These are phyloP conservation scores for Steinernema carpocapsae DNA, from an alignment of 2,888 invertebrate species.

Conservation along the genomic window DNA sequence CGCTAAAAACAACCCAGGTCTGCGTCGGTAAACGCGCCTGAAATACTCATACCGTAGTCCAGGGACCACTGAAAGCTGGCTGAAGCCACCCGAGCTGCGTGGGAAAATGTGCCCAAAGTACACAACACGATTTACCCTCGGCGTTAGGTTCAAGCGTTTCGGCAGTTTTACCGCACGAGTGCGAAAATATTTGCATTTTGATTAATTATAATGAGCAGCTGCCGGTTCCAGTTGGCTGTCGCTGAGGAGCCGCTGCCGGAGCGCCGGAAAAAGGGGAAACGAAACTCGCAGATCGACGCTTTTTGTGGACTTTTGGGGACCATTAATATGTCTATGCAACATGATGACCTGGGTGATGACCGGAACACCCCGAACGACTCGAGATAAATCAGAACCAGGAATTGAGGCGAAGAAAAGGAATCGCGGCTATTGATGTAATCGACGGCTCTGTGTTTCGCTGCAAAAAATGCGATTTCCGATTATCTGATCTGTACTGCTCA, in stretches of 20 bases:
- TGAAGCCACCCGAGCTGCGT: background rate
- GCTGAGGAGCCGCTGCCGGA: background rate
- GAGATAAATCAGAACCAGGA: slow-evolving; percentile 15
- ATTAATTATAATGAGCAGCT: slow-evolving; percentile 31
- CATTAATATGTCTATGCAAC: slow-evolving; percentile 12
- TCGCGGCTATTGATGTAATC: background rate
- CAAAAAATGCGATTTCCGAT: background rate
- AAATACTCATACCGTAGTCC: background rate
- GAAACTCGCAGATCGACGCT: background rate
- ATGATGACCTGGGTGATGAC: background rate
- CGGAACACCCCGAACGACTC: background rate
- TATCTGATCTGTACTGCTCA: background rate
- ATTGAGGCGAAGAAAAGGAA: background rate
- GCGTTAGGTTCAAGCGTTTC: background rate
- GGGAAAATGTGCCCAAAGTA: slow-evolving; percentile 16
- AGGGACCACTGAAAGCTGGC: background rate
- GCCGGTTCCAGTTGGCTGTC: background rate
- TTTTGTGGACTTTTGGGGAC: background rate
- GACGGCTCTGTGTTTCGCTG: background rate
- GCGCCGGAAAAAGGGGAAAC: too few relatives aligned
- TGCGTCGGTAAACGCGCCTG: background rate
- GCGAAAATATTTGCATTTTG: slow-evolving; percentile 33
- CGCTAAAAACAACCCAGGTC: background rate
- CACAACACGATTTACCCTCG: slow-evolving; percentile 16
- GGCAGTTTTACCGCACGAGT: slow-evolving; percentile 14